Evolutionary conservation across 2,888 invertebrate genomes (phyloP).

Genomic region (Hirtodrosophila trivittata): DNA sequence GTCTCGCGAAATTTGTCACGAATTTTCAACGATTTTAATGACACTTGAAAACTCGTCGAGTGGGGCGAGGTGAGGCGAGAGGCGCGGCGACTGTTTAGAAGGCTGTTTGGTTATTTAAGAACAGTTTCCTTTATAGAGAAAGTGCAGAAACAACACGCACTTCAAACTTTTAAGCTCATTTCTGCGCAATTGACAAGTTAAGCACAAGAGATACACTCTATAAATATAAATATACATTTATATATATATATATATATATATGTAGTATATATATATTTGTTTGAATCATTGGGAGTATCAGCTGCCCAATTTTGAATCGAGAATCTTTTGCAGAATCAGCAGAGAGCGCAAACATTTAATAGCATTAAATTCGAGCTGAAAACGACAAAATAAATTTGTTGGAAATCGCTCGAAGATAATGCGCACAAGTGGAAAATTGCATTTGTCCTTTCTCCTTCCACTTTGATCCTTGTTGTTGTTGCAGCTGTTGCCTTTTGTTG

Average conservation of each 20-base stretch:
- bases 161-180: neutral
- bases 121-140: neutral
- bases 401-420: conserved; percentile 27
- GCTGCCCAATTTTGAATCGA: neutral
- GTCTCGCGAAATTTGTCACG: conserved; percentile 50
- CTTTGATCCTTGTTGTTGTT: neutral
- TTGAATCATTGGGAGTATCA: conserved; percentile 2
- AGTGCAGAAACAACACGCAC: neutral
- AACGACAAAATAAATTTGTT: conserved; percentile 37
- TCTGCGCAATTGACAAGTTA: conserved; percentile 9
- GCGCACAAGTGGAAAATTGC: conserved; percentile 72
- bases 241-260: too few species aligned
- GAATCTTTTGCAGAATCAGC: conserved; percentile 44
- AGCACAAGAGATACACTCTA: too few species aligned
- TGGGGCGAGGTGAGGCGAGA: conserved; percentile 3
- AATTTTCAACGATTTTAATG: conserved; percentile 49
- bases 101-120: conserved; percentile 21
- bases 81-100: conserved; percentile 23
- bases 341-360: conserved; percentile 35
- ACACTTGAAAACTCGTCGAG: conserved; percentile 38
- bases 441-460: conserved; percentile 22
- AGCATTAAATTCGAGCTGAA: conserved; percentile 32
- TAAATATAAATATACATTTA: too few species aligned
- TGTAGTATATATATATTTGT: too few species aligned
- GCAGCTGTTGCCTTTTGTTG: conserved; percentile 3